A percentile compares a stretch with the other conserved stretches of the same genome.
These are phyloP conservation scores for Papilio polytes DNA, from an alignment of 1,140 invertebrate species.

Conservation along the genomic window DNA sequence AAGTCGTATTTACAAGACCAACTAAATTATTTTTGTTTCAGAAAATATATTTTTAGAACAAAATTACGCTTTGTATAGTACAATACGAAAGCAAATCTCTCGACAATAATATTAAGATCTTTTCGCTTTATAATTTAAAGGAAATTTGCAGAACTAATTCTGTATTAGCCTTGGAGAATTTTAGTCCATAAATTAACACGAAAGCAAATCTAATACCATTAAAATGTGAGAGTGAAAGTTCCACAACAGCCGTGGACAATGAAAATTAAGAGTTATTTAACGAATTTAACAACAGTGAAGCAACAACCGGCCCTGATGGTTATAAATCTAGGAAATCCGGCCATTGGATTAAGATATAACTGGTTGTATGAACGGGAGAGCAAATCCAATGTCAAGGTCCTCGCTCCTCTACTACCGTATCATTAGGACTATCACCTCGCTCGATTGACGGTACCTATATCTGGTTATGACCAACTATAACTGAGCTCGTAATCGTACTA, in stretches of 20 bases:
- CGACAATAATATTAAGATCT: too few species aligned
- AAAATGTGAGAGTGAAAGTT: slow-evolving; percentile 6
- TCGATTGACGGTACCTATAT: neutral
- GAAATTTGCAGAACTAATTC: neutral
- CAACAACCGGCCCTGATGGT: neutral
- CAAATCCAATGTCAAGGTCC: slow-evolving; percentile 56
- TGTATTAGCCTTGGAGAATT: neutral
- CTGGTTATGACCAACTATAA: slow-evolving; percentile 16
- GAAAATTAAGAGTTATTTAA: neutral
- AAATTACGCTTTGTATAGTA: too few species aligned
- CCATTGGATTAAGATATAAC: slow-evolving; percentile 58
- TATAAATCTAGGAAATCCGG: slow-evolving; percentile 46
- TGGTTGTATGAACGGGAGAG: slow-evolving; percentile 46
- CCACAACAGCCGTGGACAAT: neutral
- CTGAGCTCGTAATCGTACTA: neutral
- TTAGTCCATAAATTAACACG: neutral
- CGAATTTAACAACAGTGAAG: neutral
- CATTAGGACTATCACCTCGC: slow-evolving; percentile 12
- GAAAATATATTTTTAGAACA: too few species aligned
- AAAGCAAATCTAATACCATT: neutral
- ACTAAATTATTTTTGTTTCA: too few species aligned
- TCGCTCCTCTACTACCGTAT: neutral
- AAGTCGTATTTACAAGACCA: too few species aligned
- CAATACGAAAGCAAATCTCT: too few species aligned
- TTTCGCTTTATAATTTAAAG: neutral